Evolutionary conservation across 2,797 vertebrate genomes (phyloP).

Genomic region (Neosalanx taihuensis): DNA sequence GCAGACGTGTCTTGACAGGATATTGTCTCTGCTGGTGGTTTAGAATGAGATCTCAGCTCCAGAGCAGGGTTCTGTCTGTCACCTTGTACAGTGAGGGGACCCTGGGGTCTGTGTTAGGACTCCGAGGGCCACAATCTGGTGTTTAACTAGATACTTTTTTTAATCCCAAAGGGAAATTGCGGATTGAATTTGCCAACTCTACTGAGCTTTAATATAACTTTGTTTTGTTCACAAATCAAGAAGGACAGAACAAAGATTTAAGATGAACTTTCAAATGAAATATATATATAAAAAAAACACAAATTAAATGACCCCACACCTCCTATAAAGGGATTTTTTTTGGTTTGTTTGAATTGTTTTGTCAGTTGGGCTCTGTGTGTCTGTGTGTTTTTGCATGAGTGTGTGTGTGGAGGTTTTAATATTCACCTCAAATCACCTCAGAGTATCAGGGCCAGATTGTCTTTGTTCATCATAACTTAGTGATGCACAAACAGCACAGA

Average conservation of each 20-base stretch:
- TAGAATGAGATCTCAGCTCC: constrained; percentile 62
- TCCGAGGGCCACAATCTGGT: too few relatives aligned
- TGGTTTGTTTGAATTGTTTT: too few relatives aligned
- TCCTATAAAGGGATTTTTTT: not conserved
- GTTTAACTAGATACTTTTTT: too few relatives aligned
- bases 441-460: constrained; percentile 42
- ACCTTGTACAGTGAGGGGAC: constrained; percentile 30
- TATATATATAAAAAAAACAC: too few relatives aligned
- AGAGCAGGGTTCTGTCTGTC: constrained; percentile 57
- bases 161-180: too few relatives aligned
- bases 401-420: constrained; percentile 19
- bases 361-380: constrained; percentile 15
- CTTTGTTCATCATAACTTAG: not conserved
- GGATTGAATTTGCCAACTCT: too few relatives aligned
- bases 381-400: constrained; percentile 8
- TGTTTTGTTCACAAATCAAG: not conserved
- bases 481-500: not conserved
- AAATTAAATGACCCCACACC: not conserved
- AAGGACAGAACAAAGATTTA: not conserved
- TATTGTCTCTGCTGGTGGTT: constrained; percentile 58
- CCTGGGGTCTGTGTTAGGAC: too few relatives aligned
- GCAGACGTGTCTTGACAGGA: constrained; percentile 68
- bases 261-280: too few relatives aligned
- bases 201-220: not conserved
- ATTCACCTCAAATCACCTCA: constrained; percentile 46